phyloP scores from a whole-genome alignment of 2,113 vertebrate genomes.

The Martes martes region DNA sequence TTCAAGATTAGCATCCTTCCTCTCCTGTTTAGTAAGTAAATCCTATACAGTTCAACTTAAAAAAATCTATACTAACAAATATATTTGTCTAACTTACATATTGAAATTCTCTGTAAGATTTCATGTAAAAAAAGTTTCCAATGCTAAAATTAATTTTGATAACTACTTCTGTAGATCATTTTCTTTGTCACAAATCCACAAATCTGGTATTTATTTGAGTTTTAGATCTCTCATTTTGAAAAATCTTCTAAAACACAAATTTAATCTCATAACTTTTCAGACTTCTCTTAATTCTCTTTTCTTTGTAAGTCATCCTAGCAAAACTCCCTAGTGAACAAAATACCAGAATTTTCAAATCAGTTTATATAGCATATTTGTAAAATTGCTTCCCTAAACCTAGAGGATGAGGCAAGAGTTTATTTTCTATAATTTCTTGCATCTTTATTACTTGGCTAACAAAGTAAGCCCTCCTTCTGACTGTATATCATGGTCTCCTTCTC shows the following conservation, averaged over 20 bases:
- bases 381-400: not conserved
- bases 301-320: not conserved
- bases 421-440: not conserved
- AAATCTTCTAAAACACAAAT: not conserved
- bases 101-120: not conserved
- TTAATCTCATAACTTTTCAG: not conserved
- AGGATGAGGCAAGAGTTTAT: not conserved
- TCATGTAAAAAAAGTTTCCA: not conserved
- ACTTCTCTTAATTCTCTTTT: not conserved
- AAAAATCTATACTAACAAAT: not conserved
- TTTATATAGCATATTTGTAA: not conserved
- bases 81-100: not conserved
- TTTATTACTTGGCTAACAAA: not conserved
- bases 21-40: not conserved
- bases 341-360: not conserved
- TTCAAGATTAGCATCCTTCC: not conserved
- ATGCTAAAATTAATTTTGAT: slow-evolving; percentile 16
- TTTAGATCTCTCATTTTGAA: not conserved
- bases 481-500: not conserved
- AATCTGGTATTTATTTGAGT: not conserved
- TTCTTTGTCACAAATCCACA: not conserved
- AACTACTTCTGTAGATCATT: not conserved
- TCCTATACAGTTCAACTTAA: not conserved
- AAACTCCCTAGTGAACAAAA: slow-evolving; percentile 2
- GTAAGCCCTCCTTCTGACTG: not conserved